phyloP scores from a whole-genome alignment of 2,888 invertebrate species.

The Sesia bembeciformis region DNA sequence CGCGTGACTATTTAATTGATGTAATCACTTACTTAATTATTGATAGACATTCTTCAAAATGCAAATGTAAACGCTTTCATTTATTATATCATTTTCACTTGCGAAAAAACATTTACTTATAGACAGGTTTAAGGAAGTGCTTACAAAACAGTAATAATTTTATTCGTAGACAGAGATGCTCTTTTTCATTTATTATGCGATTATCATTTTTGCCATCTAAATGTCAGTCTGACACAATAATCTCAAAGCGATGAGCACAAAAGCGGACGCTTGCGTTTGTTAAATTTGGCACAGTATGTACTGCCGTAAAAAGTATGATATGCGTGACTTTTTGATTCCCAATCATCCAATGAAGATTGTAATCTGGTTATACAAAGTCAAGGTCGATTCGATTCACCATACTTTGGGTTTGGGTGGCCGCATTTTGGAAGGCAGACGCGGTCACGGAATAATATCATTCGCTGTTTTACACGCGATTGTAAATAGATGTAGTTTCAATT shows the following conservation, averaged over 20 bases:
- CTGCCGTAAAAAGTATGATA: conserved; percentile 40
- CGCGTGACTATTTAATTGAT: conserved; percentile 20
- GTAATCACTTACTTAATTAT: conserved; percentile 15
- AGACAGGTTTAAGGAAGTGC: too few relatives aligned
- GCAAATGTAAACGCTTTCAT: not conserved
- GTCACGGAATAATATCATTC: conserved; percentile 8
- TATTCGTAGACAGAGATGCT: too few relatives aligned
- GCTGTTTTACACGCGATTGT: conserved; percentile 1
- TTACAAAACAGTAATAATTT: too few relatives aligned
- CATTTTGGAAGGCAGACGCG: conserved; percentile 5
- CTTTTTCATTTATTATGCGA: too few relatives aligned
- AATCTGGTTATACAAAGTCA: conserved; percentile 38
- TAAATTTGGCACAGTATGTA: conserved; percentile 38
- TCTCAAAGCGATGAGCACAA: conserved; percentile 35
- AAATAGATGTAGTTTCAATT: not conserved
- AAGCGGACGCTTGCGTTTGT: conserved; percentile 37
- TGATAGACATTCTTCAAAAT: not conserved
- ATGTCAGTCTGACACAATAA: conserved; percentile 31
- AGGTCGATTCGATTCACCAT: conserved; percentile 33
- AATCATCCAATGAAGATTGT: conserved; percentile 24
- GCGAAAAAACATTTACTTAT: not conserved
- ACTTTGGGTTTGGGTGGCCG: conserved; percentile 7
- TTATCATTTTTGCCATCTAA: conserved; percentile 5
- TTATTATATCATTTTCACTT: not conserved
- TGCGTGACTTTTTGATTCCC: conserved; percentile 48